Evolutionary conservation across 2,888 invertebrate genomes (phyloP).

Genomic region (Furcula furcula): DNA sequence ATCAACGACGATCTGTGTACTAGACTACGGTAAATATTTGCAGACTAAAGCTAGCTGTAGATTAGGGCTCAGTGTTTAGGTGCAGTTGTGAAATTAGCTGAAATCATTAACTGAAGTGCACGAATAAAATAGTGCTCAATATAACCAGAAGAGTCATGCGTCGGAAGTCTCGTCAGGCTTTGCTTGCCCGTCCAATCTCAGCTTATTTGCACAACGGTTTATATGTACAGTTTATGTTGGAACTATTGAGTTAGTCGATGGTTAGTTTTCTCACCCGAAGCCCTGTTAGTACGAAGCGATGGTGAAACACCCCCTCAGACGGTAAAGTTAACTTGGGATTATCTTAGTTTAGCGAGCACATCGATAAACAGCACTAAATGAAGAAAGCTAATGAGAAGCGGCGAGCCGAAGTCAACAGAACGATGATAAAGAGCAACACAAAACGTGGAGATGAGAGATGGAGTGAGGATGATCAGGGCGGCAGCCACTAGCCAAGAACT

Average conservation of each 20-base stretch:
- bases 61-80: constrained; percentile 40
- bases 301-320: constrained; percentile 41
- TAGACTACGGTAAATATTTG: constrained; percentile 49
- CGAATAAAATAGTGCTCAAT: constrained; percentile 30
- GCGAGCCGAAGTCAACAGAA: constrained; percentile 22
- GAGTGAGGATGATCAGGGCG: constrained; percentile 30
- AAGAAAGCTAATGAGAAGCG: constrained; percentile 57
- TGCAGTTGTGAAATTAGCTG: constrained; percentile 77
- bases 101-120: constrained; percentile 59
- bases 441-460: constrained; percentile 39
- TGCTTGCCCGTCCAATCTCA: constrained; percentile 77
- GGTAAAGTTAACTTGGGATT: constrained; percentile 13
- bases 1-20: constrained; percentile 16
- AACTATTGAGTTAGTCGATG: constrained; percentile 27
- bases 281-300: constrained; percentile 16
- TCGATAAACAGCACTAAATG: constrained; percentile 47
- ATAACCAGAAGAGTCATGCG: constrained; percentile 51
- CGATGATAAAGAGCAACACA: constrained; percentile 35
- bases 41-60: constrained; percentile 59
- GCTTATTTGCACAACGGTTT: constrained; percentile 69
- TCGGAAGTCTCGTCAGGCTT: constrained; percentile 31
- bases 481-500: constrained; percentile 21
- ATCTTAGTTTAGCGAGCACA: constrained; percentile 42
- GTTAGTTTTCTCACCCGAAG: constrained; percentile 38
- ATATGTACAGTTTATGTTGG: constrained; percentile 24